Evolutionary conservation across 2,888 invertebrate genomes (phyloP), one percentile per base, ranked within the genome.

Genomic region (Epirrhoe alternata): DNA sequence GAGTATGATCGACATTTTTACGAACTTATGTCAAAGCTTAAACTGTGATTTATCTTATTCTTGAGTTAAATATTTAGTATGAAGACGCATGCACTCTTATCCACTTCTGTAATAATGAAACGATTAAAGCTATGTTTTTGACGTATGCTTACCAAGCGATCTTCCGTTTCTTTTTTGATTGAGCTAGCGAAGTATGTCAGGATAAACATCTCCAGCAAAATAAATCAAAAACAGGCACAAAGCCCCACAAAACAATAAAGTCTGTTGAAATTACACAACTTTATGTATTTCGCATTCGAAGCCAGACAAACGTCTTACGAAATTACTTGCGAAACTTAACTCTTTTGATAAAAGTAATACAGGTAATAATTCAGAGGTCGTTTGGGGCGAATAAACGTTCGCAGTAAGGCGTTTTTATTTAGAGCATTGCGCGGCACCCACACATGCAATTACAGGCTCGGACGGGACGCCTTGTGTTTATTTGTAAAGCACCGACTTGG

Each of bases 401-500:
- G 16, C 57, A 33, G 63, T 57, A 51, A 65, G 69, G 68, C 68
- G 68, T 62, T 72, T 75, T 75, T 75, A 74, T 74, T 75, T 72
- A 72, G 65, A 68, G 67, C 54, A 64, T 68, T 64, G 53, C 57
- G 64, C 8, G 54, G 59, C 62, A 42, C 50, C 51, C 64, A 77
- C 73, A 76, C 73, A 77, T 78, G 80, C 77, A 77, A 83, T 83
- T 81, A 81, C 76, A 66, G 72, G 68, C 69, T 71, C 74, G 70
- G 42, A 61, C 61, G 58, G 71, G 73, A 66, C 64, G 71, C 62
- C 51, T 73, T 66, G 72, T 77, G 80, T 83, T 83, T 85, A 85
- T 83, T 82, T 79, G 81, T 74, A 70, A 75, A 82, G 78, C 76
- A 74, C 75, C 76, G 66, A 79, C 80, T 77, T 71, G 77, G 77